Base-by-base conservation (phyloP, 2,113 vertebrate genomes). In the Poeciliopsis occidentalis region DNA sequence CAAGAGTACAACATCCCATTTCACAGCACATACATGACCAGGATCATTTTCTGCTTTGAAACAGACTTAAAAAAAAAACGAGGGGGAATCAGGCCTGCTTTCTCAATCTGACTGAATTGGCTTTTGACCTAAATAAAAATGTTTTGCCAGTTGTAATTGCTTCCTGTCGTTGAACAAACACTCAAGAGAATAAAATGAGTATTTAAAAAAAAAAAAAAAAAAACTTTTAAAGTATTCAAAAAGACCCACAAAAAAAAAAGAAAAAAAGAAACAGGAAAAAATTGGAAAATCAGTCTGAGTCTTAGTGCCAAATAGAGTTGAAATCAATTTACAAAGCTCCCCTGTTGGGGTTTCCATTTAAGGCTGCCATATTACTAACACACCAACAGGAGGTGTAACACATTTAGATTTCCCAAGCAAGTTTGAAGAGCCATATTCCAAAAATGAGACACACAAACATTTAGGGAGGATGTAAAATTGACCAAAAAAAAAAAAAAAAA, bases 21-120 rank as follows among this genome's bases (percentile, higher is more conserved):
- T 88, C 79, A 88, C 91, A 91, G 88, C 84, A 92, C 69, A 37
- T 76, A 83, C 82, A 73, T 82, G 64, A 84, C 62, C 78, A 88
- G 73, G 76, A 86, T 81, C 79, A 74, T 62, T 69, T 83, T 85
- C 80, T 68, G 84, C 84, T 84, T 87, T 66, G 81, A 88, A 83
- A 88, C 64, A 67, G 37, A 69, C 71, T 60, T 31, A 2, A 29
- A 39, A 31, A 61, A 34, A 47, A 27, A 69, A 34, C 6, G 17
- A 47, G 3, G 32, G 32, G 69, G 10, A 71, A 76, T 82, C 63
- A 73, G 66, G 39, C 76, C 75, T 72, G 57, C 63, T 82, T 60
- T 85, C 64, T 34, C 41, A 27, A 64, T 57, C 78, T 60, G 60
- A 69, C n/a, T 75, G 60, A 71, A 83, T 82, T 89, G 67, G 76